Base-by-base conservation (phyloP, 1,140 invertebrate genomes). In the Scylla paramamosain region DNA sequence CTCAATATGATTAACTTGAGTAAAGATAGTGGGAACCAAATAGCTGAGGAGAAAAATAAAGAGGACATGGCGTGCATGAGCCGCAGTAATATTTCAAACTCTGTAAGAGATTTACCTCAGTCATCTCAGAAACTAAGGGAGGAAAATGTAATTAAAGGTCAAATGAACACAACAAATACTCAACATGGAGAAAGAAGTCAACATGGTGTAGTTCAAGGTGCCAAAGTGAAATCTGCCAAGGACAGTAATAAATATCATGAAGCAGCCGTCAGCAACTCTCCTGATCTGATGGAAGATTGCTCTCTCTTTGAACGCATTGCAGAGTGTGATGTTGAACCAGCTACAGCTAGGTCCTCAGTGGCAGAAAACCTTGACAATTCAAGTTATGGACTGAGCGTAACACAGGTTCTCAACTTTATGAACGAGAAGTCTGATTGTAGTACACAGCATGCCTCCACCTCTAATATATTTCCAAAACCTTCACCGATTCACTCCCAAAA, bases 401-500 rank as follows among this genome's bases (percentile, higher is more conserved):
- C 92, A 87, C 45, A 93, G 46, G 48, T 93, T 52, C 20, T 93
- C 52, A n/a, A 93, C 32, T 52, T 93, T 14, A 86, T 93, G 84
- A 88, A 93, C 20, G 52, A 59, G 3, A 45, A 87, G 48, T 31
- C 39, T 29, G 10, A 10, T 91, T 29, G 25, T 7, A 52, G n/a
- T 10, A 48, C 52, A 25, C 28, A 28, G 45, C 28, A 88, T 32
- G 31, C 14, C 20, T 88, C 86, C 45, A 46, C 12, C 83, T 14
- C 4, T 32, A 46, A 29, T 88, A 32, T 12, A 88, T 88, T n/a
- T 45, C 25, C 32, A 16, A 46, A 88, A 25, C 25, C 86, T 25
- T 88, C 86, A 16, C 16, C 4, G 31, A 88, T 29, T 14, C 28
- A 59, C 2, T 77, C n/a, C 20, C 20, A 77, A 77, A 77, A 77